Percentiles rank a stretch among this genome's conserved stretches.
Conservation (phyloP, 2,113 vertebrate genomes). For the Chlorodrepanis virens region DNA sequence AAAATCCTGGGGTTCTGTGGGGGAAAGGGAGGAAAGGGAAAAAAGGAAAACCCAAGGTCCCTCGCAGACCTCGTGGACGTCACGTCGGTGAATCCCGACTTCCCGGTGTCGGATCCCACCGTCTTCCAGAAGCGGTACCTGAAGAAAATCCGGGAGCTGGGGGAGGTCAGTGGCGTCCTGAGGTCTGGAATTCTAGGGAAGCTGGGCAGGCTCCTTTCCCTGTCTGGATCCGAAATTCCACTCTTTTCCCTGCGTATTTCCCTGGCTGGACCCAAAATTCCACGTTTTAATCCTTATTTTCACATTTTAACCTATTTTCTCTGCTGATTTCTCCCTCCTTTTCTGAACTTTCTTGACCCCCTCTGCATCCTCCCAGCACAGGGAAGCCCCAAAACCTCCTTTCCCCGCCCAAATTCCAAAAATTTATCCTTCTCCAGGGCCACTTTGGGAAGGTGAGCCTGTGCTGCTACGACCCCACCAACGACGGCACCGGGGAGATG, state of each 20-base stretch:
- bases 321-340: neutral
- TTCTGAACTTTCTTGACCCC: rapidly evolving
- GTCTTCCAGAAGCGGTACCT: slow-evolving; percentile 90
- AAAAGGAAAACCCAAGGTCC: neutral
- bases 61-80: slow-evolving; percentile 78
- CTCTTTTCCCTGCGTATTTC: neutral
- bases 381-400: neutral
- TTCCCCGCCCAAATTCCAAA: rapidly evolving
- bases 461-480: slow-evolving; percentile 86
- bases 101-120: slow-evolving; percentile 73
- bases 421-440: slow-evolving; percentile 67
- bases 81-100: slow-evolving; percentile 68
- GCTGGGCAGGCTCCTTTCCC: neutral
- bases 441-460: slow-evolving; percentile 93
- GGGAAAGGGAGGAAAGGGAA: neutral
- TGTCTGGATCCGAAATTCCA: neutral
- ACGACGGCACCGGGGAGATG: slow-evolving; percentile 87
- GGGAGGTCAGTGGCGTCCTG: slow-evolving; percentile 73
- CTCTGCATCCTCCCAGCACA: neutral
- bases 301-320: neutral
- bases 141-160: slow-evolving; percentile 85
- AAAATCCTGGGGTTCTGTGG: neutral
- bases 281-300: neutral
- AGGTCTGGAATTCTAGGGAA: neutral
- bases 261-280: neutral